Percentiles rank a stretch among this genome's conserved stretches.
Evolutionary conservation across 2,113 vertebrate species (phyloP).

Genomic region (Microtus montanus): DNA sequence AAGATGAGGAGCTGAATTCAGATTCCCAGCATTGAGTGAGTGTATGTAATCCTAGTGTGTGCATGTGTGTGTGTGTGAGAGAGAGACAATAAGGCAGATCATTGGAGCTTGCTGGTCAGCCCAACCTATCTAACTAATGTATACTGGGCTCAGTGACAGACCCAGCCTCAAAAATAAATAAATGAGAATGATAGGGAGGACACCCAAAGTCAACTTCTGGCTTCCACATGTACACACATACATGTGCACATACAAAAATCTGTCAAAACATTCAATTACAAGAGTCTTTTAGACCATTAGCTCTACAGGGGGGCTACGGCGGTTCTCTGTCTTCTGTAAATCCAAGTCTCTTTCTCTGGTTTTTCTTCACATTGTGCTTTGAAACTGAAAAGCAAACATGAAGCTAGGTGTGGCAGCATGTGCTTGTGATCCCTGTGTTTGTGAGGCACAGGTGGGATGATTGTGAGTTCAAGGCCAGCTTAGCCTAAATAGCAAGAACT

Average conservation of each 20-base stretch:
- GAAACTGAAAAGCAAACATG: constrained; percentile 34
- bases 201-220: too few relatives aligned
- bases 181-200: not conserved
- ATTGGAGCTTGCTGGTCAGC: not conserved
- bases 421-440: not conserved
- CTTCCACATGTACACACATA: not conserved
- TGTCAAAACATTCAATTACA: not conserved
- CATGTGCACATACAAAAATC: not conserved
- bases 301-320: not conserved
- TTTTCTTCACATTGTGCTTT: not conserved
- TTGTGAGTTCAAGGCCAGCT: not conserved
- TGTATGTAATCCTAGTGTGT: not conserved
- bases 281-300: not conserved
- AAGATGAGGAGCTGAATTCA: not conserved
- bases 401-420: not conserved
- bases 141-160: not conserved
- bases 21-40: not conserved
- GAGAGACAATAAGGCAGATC: not conserved
- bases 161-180: not conserved
- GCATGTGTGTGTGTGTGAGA: too few relatives aligned
- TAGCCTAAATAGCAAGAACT: not conserved
- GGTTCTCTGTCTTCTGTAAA: not conserved
- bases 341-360: not conserved
- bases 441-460: not conserved
- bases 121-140: not conserved